Base-by-base conservation (phyloP, 2,797 vertebrate species). In the Micrastur ruficollis region DNA sequence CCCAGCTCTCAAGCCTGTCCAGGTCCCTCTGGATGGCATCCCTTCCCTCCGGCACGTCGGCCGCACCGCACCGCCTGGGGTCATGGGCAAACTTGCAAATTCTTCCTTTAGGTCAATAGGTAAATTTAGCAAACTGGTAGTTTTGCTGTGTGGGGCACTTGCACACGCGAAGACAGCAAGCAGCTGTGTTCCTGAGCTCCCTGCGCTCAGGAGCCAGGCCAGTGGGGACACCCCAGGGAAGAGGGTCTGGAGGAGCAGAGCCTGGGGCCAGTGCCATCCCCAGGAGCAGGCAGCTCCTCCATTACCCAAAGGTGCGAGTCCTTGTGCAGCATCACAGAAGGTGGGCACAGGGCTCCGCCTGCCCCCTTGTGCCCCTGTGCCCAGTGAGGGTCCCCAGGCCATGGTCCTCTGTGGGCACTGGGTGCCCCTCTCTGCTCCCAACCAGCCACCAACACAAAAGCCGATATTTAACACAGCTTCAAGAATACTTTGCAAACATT, bases 321-420 rank as follows among this genome's bases (percentile, higher is more conserved):
- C 31, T 20, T 16, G 1, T 2, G n/a, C 14, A 27, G 73, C n/a
- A 5, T 7, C 2, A 1, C 6, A 1, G 38, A 13, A 1, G 1
- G 26, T 3, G 42, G 67, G 67, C 11, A 0, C 59, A 9, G 61
- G 29, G 31, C 67, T 58, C 31, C 1, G 12, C 11, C 6, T 44
- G 42, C 42, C 42, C 42, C 17, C 16, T 18, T 44, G 2, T 34
- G 22, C 10, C 31, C 40, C 49, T 15, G 11, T 29, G 26, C 21
- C 40, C 4, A 2, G 14, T 1, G 40, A 42, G 8, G 19, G 32
- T 17, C 72, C 63, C 27, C 3, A 2, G 14, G 11, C 32, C 26
- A 8, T 1, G 1, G 5, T 20, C 32, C 34, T 23, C 38, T 6
- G 0, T 2, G 3, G 56, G 13, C n/a, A 6, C 49, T 1, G 2